Base-by-base conservation (phyloP, 2,888 invertebrate genomes). In the Tiliacea citrago region DNA sequence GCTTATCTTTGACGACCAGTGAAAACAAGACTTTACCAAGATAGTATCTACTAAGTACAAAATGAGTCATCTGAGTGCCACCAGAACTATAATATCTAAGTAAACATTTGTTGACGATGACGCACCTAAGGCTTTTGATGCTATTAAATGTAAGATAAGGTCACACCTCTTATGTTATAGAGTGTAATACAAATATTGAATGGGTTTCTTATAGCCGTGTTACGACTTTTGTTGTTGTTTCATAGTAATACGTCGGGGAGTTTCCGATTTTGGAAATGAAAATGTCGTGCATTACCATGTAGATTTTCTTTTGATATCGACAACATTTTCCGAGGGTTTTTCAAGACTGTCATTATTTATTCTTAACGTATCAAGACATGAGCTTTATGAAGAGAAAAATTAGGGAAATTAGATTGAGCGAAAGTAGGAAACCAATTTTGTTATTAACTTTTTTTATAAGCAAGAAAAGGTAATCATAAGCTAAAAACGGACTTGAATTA, bases 171-270 rank as follows among this genome's bases (percentile, higher is more conserved):
- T 42, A 61, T 62, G 42, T 57, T 62, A 69, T 58, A 24, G 29
- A 42, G 35, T 72, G 62, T 67, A 51, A 81, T 53, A 81, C 49
- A 80, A 80, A 84, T 84, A 58, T 63, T 81, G 63, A 51, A 77
- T 75, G 49, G 61, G 42, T 65, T 55, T 75, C 47, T 55, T 66
- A 49, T n/a, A 39, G 51, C 42, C 18, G n/a, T 79, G 12, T 79
- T 55, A 80, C 53, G 80, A 72, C n/a, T 79, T 71, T 75, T 45
- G 45, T 45, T 47, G 58, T 16, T 3, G 10, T 35, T 3, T 35
- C 2, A 35, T 35, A 35, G 35, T 35, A 39, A 51, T 45, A 60
- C 24, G 45, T 51, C 5, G 18, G 51, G 60, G 4, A 79, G 29
- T 53, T 39, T 45, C 58, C 21, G 13, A 39, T 4, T 51, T 58